phyloP scores from a whole-genome alignment of 1,140 invertebrate species.

The Penaeus vannamei region DNA sequence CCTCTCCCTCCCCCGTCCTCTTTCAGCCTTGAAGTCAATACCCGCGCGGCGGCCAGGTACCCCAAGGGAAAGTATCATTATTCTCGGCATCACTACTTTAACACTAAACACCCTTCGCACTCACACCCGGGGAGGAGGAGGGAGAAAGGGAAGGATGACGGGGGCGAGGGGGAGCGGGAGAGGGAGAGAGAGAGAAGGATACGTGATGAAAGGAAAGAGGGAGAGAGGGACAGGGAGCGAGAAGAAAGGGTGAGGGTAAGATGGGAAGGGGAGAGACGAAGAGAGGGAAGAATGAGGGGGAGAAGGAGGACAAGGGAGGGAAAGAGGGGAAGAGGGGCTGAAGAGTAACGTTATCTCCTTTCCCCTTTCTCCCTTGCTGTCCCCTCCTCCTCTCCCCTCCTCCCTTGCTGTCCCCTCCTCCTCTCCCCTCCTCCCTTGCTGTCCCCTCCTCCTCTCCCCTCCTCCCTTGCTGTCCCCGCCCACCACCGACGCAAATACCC shows the following conservation, averaged over 20 bases:
- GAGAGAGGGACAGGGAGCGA: background rate
- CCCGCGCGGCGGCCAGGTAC: too few species aligned
- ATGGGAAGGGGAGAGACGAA: background rate
- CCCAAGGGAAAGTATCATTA: too few species aligned
- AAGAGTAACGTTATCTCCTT: too few species aligned
- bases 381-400: too few species aligned
- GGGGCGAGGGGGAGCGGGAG: background rate
- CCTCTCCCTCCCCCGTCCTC: too few species aligned
- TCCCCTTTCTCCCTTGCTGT: too few species aligned
- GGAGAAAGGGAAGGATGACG: background rate
- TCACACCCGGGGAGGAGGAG: constrained; percentile 13
- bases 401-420: too few species aligned
- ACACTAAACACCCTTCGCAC: background rate
- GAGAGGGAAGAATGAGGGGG: background rate
- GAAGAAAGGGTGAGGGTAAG: background rate
- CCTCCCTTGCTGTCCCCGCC: background rate
- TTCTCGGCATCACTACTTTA: too few species aligned
- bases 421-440: background rate
- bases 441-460: background rate
- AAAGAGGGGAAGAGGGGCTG: background rate
- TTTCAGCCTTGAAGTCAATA: too few species aligned
- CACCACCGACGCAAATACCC: too few species aligned
- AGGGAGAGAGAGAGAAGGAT: background rate
- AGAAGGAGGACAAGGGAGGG: background rate
- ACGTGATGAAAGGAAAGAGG: background rate